These are phyloP conservation scores for Mesorhabditis belari DNA, from an alignment of 2,888 invertebrate genomes.

Conservation along the genomic window DNA sequence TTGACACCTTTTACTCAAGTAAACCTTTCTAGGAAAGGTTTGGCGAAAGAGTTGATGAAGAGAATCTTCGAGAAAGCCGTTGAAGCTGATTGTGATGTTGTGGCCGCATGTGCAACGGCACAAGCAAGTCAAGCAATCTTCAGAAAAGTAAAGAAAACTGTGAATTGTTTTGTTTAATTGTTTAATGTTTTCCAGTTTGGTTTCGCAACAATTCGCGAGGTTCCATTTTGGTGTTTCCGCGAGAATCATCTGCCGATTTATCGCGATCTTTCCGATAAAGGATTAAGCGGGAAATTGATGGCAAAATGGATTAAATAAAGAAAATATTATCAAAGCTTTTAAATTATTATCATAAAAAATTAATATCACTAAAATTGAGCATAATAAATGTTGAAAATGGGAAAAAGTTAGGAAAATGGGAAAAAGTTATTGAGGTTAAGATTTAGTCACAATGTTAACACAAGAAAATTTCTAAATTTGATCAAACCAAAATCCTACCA, in stretches of 20 bases:
- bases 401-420: too few species aligned
- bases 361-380: too few species aligned
- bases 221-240: conserved; percentile 32
- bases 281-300: conserved; percentile 28
- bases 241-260: conserved; percentile 17
- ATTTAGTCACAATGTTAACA: too few species aligned
- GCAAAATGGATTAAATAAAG: conserved; percentile 2
- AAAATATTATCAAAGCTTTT: background rate
- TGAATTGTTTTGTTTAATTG: too few species aligned
- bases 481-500: too few species aligned
- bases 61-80: conserved; percentile 12
- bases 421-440: too few species aligned
- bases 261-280: conserved; percentile 20
- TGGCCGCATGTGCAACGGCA: conserved; percentile 24
- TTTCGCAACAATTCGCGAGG: conserved; percentile 17
- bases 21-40: conserved; percentile 13
- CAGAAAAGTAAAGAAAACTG: conserved; percentile 16
- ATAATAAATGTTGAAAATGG: too few species aligned
- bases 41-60: conserved; percentile 16
- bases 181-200: conserved; percentile 20
- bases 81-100: conserved; percentile 11
- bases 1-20: background rate
- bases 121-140: conserved; percentile 25
- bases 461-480: too few species aligned
- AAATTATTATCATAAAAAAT: too few species aligned